Percentiles rank a stretch among this genome's conserved stretches.
phyloP scores from a whole-genome alignment of 2,797 vertebrate species.

The Anas georgica region DNA sequence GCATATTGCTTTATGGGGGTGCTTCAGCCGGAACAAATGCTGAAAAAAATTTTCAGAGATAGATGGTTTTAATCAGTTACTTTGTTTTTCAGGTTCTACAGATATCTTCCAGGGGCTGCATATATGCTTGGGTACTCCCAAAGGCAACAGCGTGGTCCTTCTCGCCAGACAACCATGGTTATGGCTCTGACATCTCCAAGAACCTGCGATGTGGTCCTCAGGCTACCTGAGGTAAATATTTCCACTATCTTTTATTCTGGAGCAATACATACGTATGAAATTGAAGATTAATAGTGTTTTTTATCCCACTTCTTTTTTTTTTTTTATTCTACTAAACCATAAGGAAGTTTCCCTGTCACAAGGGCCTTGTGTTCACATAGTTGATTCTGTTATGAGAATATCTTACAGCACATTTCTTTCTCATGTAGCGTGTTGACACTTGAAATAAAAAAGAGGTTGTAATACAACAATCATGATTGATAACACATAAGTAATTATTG shows the following conservation, averaged over 20 bases:
- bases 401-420: neutral
- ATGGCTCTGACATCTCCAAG: conserved; percentile 69
- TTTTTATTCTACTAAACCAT: neutral
- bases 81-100: conserved; percentile 70
- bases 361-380: neutral
- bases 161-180: conserved; percentile 72
- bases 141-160: conserved; percentile 61
- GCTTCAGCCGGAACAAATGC: neutral
- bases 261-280: neutral
- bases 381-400: neutral
- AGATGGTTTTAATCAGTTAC: neutral
- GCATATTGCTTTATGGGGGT: neutral
- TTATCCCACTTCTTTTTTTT: neutral
- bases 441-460: neutral
- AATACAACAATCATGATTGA: neutral
- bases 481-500: neutral
- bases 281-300: neutral
- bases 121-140: conserved; percentile 68
- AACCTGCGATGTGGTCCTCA: conserved; percentile 66
- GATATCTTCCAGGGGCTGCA: conserved; percentile 60
- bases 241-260: neutral
- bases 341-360: neutral
- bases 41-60: neutral
- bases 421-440: neutral
- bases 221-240: conserved; percentile 68